Conservation (phyloP, 1,140 invertebrate genomes). For the Ylistrum balloti region DNA sequence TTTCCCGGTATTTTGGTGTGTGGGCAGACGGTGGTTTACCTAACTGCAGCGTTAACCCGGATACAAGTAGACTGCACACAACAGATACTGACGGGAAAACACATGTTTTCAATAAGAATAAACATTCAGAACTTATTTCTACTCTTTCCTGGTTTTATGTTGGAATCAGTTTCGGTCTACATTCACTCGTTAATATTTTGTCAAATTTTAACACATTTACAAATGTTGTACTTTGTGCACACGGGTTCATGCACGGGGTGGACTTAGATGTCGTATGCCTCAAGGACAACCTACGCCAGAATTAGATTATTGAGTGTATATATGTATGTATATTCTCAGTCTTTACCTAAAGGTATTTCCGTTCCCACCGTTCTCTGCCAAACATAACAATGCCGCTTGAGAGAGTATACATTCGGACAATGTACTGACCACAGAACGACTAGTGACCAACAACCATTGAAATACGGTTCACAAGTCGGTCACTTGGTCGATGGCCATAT, state of each 20-base stretch:
- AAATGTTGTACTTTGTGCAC: too few relatives aligned
- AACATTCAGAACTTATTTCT: too few relatives aligned
- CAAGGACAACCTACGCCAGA: too few relatives aligned
- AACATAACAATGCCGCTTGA: background rate
- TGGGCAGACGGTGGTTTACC: background rate
- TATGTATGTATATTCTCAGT: background rate
- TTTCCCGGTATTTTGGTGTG: background rate
- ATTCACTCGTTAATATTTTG: too few relatives aligned
- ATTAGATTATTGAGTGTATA: background rate
- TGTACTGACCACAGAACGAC: background rate
- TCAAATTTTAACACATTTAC: too few relatives aligned
- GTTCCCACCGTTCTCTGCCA: background rate
- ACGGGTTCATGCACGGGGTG: too few relatives aligned
- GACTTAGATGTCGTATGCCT: too few relatives aligned
- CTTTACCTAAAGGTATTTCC: background rate
- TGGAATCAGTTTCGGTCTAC: too few relatives aligned
- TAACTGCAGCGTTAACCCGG: background rate
- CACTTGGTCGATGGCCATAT: too few relatives aligned
- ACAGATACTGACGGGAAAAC: background rate
- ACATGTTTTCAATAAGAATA: too few relatives aligned
- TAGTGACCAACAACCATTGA: slow-evolving; percentile 1
- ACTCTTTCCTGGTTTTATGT: too few relatives aligned
- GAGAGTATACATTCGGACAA: background rate
- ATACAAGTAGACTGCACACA: slow-evolving; percentile 34
- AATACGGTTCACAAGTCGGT: background rate